A percentile compares a stretch with the other conserved stretches of the same genome.
Conservation (phyloP, 2,113 vertebrate species). For the Psittacula cyanocephala region DNA sequence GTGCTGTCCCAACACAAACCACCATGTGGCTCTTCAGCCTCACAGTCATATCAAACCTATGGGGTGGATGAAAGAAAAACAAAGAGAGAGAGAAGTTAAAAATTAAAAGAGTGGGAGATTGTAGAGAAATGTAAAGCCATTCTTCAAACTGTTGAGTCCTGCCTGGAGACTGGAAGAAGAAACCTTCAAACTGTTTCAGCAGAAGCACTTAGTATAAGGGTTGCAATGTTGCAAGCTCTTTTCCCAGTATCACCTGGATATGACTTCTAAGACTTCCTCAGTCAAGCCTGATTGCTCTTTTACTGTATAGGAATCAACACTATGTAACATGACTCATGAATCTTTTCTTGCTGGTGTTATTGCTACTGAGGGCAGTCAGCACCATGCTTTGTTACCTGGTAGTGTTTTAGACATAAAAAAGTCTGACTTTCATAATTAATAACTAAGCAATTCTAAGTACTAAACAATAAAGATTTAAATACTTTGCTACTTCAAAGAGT, state of each 20-base stretch:
- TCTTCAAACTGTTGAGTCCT: not conserved
- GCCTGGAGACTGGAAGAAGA: not conserved
- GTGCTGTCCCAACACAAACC: slow-evolving; percentile 66
- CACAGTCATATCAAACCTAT: slow-evolving; percentile 70
- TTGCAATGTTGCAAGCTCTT: not conserved
- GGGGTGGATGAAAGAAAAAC: not conserved
- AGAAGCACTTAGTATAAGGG: not conserved
- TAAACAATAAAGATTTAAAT: not conserved
- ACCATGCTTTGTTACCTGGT: not conserved
- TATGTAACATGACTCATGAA: not conserved
- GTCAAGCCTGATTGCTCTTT: not conserved
- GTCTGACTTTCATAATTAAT: not conserved
- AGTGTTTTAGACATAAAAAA: not conserved
- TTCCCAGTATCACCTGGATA: not conserved
- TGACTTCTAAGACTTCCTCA: not conserved
- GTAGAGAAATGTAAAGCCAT: not conserved
- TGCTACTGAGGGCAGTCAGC: not conserved
- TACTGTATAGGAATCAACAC: not conserved
- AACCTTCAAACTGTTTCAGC: not conserved
- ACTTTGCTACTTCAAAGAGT: not conserved
- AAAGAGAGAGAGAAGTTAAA: not conserved
- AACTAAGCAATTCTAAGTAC: not conserved
- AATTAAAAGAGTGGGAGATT: not conserved
- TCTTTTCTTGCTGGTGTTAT: not conserved
- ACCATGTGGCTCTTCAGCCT: slow-evolving; percentile 75